These are phyloP conservation scores for Muntiacus muntjak DNA, from an alignment of 2,113 vertebrate genomes.

Conservation along the genomic window DNA sequence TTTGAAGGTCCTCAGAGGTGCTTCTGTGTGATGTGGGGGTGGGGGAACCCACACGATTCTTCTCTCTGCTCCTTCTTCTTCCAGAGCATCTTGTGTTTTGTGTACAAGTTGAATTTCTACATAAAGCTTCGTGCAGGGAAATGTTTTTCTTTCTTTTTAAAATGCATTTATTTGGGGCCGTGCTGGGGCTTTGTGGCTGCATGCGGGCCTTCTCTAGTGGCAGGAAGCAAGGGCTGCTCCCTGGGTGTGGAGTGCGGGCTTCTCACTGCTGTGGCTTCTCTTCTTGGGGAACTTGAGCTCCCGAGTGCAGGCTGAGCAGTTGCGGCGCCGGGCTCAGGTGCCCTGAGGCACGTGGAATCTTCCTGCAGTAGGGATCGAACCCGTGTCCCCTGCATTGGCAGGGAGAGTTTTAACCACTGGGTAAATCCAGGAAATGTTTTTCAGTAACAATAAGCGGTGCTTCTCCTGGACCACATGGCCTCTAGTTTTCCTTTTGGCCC, in stretches of 20 bases:
- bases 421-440: neutral
- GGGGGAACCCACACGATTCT: neutral
- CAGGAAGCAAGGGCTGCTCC: neutral
- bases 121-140: neutral
- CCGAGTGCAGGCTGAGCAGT: neutral
- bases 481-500: neutral
- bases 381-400: neutral
- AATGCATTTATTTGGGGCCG: neutral
- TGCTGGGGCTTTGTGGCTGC: neutral
- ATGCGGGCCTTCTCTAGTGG: rapidly evolving
- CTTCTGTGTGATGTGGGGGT: no score
- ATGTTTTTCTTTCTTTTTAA: neutral
- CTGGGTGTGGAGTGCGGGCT: neutral
- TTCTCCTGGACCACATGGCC: neutral
- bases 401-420: neutral
- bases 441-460: neutral
- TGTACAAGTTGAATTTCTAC: neutral
- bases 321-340: neutral
- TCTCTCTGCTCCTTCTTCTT: no score
- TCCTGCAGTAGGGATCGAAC: neutral
- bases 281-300: neutral
- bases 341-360: neutral
- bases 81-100: neutral
- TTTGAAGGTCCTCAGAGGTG: neutral
- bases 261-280: neutral